phyloP scores from a whole-genome alignment of 1,140 invertebrate genomes.

The Drosophila kanapiae region DNA sequence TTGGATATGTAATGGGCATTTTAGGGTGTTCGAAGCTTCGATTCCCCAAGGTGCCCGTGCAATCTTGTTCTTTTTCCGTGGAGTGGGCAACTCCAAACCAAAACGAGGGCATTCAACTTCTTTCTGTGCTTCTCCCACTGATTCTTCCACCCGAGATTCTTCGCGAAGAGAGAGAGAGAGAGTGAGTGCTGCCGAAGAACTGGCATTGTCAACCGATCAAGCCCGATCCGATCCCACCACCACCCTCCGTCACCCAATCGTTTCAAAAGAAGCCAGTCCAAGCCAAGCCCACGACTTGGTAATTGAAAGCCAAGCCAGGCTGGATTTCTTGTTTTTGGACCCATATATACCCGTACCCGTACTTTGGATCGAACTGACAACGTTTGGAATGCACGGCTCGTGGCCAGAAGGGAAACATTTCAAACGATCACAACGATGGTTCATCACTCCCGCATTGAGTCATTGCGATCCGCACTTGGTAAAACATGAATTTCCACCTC shows the following conservation, averaged over 20 bases:
- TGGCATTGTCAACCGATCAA: slow-evolving; percentile 47
- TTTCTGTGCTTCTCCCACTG: slow-evolving; percentile 28
- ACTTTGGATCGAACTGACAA: not conserved
- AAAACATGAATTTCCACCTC: slow-evolving; percentile 32
- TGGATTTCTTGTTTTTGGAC: slow-evolving; percentile 37
- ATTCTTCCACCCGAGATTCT: slow-evolving; percentile 29
- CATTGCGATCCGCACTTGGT: slow-evolving; percentile 31
- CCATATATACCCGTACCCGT: not conserved
- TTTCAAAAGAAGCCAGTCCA: slow-evolving; percentile 3
- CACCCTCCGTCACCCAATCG: slow-evolving; percentile 28
- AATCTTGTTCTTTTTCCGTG: slow-evolving; percentile 45
- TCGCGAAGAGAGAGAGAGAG: slow-evolving; percentile 16
- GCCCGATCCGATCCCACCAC: not conserved
- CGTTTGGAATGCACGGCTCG: slow-evolving; percentile 27
- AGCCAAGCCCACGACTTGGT: slow-evolving; percentile 38
- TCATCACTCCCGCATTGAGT: slow-evolving; percentile 12
- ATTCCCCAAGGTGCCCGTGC: not conserved
- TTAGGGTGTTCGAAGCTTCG: slow-evolving; percentile 8
- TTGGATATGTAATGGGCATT: not conserved
- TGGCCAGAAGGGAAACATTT: slow-evolving; percentile 25
- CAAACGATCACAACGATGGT: slow-evolving; percentile 10
- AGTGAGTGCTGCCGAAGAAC: slow-evolving; percentile 12
- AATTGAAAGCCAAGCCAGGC: slow-evolving; percentile 40
- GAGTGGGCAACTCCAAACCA: slow-evolving; percentile 37
- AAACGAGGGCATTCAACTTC: slow-evolving; percentile 75